Evolutionary conservation across 1,140 invertebrate species (phyloP).

Genomic region (Trissolcus basalis): DNA sequence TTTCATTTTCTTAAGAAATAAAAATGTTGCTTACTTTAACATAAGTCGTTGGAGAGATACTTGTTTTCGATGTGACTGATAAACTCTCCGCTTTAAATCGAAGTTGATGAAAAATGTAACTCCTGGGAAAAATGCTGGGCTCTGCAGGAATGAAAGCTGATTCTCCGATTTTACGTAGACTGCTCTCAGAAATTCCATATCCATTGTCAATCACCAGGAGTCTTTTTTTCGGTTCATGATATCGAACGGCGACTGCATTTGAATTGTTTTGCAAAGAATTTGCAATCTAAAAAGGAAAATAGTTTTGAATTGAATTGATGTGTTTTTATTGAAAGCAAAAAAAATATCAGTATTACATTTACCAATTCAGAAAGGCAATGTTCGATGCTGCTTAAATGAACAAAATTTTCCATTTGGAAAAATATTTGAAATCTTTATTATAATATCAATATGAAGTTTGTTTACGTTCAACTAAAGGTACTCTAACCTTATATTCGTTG

Average conservation of each 20-base stretch:
- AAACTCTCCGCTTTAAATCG: conserved; percentile 31
- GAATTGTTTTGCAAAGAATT: conserved; percentile 62
- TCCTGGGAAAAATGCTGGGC: conserved; percentile 7
- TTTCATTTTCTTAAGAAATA: not conserved
- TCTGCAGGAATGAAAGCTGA: not conserved
- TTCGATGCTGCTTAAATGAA: conserved; percentile 33
- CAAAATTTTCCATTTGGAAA: conserved; percentile 11
- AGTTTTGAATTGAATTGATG: not conserved
- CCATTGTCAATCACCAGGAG: conserved; percentile 70
- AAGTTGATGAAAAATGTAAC: conserved; percentile 52
- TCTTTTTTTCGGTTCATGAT: conserved; percentile 44
- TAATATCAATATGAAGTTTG: not conserved
- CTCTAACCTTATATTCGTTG: too few species aligned
- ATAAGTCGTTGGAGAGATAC: conserved; percentile 13
- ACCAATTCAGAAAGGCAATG: conserved; percentile 62
- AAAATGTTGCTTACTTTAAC: conserved; percentile 15
- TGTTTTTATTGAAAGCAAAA: not conserved
- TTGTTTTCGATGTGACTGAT: conserved; percentile 59
- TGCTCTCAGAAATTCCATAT: conserved; percentile 55
- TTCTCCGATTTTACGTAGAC: conserved; percentile 53
- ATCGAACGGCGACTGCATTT: conserved; percentile 62
- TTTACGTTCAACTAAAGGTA: not conserved
- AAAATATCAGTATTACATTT: conserved; percentile 5
- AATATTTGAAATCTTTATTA: not conserved
- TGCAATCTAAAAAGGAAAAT: conserved; percentile 43